Conservation (phyloP, 2,797 vertebrate genomes). For the Discoglossus pictus region DNA sequence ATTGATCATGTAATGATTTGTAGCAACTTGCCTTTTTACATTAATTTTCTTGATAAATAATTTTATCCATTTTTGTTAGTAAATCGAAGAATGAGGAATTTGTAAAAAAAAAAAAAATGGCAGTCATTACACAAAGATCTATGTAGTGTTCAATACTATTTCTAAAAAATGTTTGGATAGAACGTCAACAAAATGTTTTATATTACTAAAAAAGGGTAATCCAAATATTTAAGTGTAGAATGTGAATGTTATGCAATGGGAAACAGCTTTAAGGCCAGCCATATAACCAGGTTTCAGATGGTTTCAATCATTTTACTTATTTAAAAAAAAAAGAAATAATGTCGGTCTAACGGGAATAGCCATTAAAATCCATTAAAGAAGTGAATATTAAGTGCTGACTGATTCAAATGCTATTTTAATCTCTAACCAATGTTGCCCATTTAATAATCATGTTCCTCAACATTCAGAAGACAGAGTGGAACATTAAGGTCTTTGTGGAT, state of each 20-base stretch:
- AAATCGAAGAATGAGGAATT: too few species aligned
- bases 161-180: too few species aligned
- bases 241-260: neutral
- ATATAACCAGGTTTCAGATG: conserved; percentile 11
- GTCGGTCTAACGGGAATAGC: conserved; percentile 34
- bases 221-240: too few species aligned
- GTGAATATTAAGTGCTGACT: conserved; percentile 80
- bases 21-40: too few species aligned
- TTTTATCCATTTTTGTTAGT: too few species aligned
- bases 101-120: too few species aligned
- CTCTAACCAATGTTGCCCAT: conserved; percentile 59
- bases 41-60: too few species aligned
- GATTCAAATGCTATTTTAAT: conserved; percentile 71
- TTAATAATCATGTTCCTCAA: conserved; percentile 65
- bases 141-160: too few species aligned
- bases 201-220: too few species aligned
- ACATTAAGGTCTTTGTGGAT: conserved; percentile 76
- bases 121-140: too few species aligned
- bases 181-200: too few species aligned
- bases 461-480: conserved; percentile 68
- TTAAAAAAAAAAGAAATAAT: conserved; percentile 16
- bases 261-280: neutral
- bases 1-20: too few species aligned
- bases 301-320: conserved; percentile 41
- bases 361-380: conserved; percentile 65